These are phyloP conservation scores for Dolichallabes microphthalmus DNA, from an alignment of 2,113 vertebrate species.

Conservation along the genomic window DNA sequence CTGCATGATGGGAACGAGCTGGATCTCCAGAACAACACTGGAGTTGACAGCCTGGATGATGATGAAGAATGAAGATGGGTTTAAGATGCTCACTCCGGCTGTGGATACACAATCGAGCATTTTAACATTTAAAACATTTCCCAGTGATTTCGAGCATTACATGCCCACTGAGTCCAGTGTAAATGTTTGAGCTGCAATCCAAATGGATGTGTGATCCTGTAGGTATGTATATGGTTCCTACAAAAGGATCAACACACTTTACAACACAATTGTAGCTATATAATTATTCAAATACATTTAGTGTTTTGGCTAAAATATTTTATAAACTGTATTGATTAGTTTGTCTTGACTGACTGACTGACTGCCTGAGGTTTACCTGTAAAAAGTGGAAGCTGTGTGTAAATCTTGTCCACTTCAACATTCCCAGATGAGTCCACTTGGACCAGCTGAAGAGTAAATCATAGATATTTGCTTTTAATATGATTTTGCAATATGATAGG, in stretches of 20 bases:
- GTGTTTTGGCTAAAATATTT: background rate
- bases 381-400: conserved; percentile 81
- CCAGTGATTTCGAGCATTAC: background rate
- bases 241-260: background rate
- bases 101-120: conserved; percentile 15
- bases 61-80: conserved; percentile 85
- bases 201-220: background rate
- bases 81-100: conserved; percentile 81
- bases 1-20: conserved; percentile 86
- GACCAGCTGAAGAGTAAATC: conserved; percentile 70
- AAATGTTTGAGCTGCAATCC: background rate
- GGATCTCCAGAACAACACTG: conserved; percentile 79
- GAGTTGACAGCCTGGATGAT: conserved; percentile 61
- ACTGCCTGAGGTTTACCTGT: conserved; percentile 67
- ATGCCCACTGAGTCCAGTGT: background rate
- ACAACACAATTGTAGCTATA: too few species aligned
- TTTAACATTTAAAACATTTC: background rate
- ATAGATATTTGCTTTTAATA: background rate
- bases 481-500: background rate
- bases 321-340: background rate
- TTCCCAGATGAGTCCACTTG: conserved; percentile 74
- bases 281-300: background rate
- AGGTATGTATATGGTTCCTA: background rate
- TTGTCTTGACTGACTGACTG: background rate
- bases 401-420: conserved; percentile 79